A percentile compares a stretch with the other conserved stretches of the same genome.
These are phyloP conservation scores for Anthopleura xanthogrammica DNA, from an alignment of 92 coral and sea anemone genomes.

Conservation along the genomic window DNA sequence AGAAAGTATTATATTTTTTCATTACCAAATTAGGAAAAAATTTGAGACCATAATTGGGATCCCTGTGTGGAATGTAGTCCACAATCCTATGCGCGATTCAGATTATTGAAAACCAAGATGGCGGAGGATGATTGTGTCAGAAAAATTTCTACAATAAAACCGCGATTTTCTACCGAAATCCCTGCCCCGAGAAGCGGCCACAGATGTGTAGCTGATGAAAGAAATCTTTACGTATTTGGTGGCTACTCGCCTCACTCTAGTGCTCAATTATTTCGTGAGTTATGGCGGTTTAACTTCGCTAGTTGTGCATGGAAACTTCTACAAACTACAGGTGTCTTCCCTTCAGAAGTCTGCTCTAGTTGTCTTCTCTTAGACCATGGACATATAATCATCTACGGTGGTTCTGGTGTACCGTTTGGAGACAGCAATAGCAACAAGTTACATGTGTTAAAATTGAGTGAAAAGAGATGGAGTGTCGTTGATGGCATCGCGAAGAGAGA, in stretches of 20 bases:
- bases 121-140: slow-evolving; percentile 17
- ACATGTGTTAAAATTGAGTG: slow-evolving; percentile 58
- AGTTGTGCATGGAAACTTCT: slow-evolving; percentile 63
- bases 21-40: background rate
- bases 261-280: slow-evolving; percentile 65
- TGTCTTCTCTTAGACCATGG: slow-evolving; percentile 70
- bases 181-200: slow-evolving; percentile 96
- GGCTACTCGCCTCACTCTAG: slow-evolving; percentile 79
- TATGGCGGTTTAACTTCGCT: slow-evolving; percentile 83
- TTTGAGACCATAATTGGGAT: background rate
- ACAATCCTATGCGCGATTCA: slow-evolving; percentile 1
- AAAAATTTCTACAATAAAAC: slow-evolving; percentile 24
- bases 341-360: slow-evolving; percentile 87
- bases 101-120: slow-evolving; percentile 28
- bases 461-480: slow-evolving; percentile 59
- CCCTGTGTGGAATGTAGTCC: background rate
- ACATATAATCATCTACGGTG: slow-evolving; percentile 83
- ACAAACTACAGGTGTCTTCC: slow-evolving; percentile 66
- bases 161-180: slow-evolving; percentile 31
- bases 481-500: slow-evolving; percentile 19
- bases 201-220: slow-evolving; percentile 86
- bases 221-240: slow-evolving; percentile 82
- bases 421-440: slow-evolving; percentile 77
- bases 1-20: background rate
- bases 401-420: slow-evolving; percentile 98